Evolutionary conservation across 1,140 invertebrate species (phyloP), one percentile per base, ranked within the genome.

Genomic region (Drosophila willistoni): DNA sequence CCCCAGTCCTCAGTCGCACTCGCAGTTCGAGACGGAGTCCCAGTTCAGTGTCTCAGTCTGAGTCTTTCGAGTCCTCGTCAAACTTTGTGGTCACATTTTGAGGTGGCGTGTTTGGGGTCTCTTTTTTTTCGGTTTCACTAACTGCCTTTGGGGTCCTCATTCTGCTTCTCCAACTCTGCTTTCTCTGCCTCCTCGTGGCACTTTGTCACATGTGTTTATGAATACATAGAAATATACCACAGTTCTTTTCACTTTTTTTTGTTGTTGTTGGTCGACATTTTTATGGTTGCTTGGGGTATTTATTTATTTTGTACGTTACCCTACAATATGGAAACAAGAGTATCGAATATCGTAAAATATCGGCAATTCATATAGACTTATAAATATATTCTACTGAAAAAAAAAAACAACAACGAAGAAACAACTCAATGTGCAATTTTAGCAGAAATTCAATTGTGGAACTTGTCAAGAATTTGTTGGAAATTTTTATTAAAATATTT

Each of bases 161-260:
- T 77, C 70, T 77, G 56, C 68, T 73, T 51, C 67, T 75, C 83
- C 69, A 79, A 86, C 66, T 70, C 62, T 55, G 64, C 42, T 61
- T 73, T 68, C 47, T 59, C 59, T 62, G 41, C 47, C 41, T 55
- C 36, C 59, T 83, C 34, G 63, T 60, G 56, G 36, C 62, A 62
- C 55, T 54, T 51, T 59, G 51, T 36, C 73, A 83, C 84, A 87
- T 87, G 83, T 87, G 79, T 89, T 87, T 83, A 83, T 87, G 79
- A 87, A 87, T 87, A 89, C 83, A 83, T 79, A 79, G 76, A 80
- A 77, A 77, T 51, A 51, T 51, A 51, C 44, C 44, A 19, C 44
- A 51, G 17, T 51, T 51, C 44, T 51, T 10, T 51, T 22, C 17
- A 51, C 44, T 22, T 51, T 51, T 22, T 22, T 51, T 22, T 59